Evolutionary conservation across 1,140 invertebrate genomes (phyloP).

Genomic region (Tachypleus tridentatus): DNA sequence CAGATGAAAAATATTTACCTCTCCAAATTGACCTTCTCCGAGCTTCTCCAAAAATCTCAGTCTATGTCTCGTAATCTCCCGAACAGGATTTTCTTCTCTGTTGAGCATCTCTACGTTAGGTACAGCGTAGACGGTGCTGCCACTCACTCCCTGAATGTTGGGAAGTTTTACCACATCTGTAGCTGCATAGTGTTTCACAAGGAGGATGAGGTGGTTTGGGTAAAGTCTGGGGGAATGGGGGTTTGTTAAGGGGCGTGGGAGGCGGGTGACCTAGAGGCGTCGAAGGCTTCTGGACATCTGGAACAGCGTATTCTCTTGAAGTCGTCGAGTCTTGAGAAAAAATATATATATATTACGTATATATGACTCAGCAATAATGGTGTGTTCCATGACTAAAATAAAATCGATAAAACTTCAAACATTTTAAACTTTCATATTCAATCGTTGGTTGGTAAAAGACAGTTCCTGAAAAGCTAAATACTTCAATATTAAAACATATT

Average conservation of each 20-base stretch:
- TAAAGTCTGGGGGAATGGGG: conserved; percentile 41
- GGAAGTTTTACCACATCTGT: conserved; percentile 40
- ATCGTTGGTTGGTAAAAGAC: too few species aligned
- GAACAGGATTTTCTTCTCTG: conserved; percentile 34
- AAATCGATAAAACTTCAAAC: too few species aligned
- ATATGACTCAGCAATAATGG: too few species aligned
- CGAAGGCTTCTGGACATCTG: conserved; percentile 25
- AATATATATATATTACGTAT: background rate
- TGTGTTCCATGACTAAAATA: too few species aligned
- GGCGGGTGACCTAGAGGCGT: conserved; percentile 3
- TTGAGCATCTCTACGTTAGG: conserved; percentile 39
- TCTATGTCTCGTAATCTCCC: conserved; percentile 62
- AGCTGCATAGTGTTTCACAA: conserved; percentile 58
- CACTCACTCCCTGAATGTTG: conserved; percentile 38
- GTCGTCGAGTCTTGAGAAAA: conserved; percentile 40
- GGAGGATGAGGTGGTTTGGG: conserved; percentile 49
- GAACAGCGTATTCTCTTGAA: conserved; percentile 44
- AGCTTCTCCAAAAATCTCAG: conserved; percentile 63
- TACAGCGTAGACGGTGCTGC: conserved; percentile 37
- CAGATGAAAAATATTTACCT: conserved; percentile 43
- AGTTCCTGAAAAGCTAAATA: too few species aligned
- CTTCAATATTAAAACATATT: too few species aligned
- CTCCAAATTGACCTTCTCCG: conserved; percentile 64
- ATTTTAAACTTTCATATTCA: too few species aligned
- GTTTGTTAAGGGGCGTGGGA: conserved; percentile 28